These are phyloP conservation scores for Eolophus roseicapilla DNA, from an alignment of 2,113 vertebrate genomes.

Conservation along the genomic window DNA sequence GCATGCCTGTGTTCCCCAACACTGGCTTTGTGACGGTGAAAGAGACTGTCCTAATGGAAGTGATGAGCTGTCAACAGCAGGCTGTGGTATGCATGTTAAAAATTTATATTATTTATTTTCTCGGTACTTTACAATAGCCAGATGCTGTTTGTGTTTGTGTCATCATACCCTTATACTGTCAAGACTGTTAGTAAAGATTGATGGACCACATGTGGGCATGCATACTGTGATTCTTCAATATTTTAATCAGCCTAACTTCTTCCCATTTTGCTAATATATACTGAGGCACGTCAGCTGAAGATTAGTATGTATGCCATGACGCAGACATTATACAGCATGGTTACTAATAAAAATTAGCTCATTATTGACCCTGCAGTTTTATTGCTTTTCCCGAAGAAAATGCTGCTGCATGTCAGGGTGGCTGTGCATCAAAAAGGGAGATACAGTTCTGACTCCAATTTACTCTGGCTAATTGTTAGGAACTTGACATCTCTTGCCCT, in stretches of 20 bases:
- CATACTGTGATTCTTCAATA: fast-evolving
- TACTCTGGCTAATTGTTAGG: neutral
- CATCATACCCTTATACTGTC: neutral
- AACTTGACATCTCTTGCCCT: neutral
- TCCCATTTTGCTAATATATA: neutral
- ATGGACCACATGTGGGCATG: fast-evolving
- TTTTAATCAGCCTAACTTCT: neutral
- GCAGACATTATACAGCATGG: neutral
- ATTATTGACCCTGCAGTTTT: neutral
- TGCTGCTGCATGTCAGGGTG: neutral
- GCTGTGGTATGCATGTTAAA: constrained; percentile 80
- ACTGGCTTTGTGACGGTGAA: constrained; percentile 97
- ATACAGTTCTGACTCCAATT: neutral
- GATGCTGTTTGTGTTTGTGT: neutral
- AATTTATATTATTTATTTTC: fast-evolving
- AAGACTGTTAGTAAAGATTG: neutral
- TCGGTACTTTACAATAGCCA: neutral
- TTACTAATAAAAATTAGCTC: neutral
- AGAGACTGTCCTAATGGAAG: constrained; percentile 95
- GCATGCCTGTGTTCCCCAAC: constrained; percentile 89
- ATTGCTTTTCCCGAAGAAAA: neutral
- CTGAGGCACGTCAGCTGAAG: neutral
- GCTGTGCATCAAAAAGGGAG: neutral
- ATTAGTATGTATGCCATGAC: neutral
- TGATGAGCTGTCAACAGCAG: constrained; percentile 92